These are phyloP conservation scores for Resseliella maxima DNA, from an alignment of 2,888 invertebrate genomes.

Conservation along the genomic window DNA sequence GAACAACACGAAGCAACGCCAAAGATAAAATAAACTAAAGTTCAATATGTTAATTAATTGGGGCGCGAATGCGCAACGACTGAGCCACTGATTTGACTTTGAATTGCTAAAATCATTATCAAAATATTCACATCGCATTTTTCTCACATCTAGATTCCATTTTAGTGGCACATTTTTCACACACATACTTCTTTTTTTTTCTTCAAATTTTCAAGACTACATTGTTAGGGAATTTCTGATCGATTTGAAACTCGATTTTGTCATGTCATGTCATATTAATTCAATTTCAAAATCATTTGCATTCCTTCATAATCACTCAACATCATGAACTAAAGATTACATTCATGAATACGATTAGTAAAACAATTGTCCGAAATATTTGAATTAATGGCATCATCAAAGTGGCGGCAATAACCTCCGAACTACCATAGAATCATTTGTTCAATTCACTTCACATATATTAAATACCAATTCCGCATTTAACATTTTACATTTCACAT, in stretches of 20 bases:
- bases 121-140: background rate
- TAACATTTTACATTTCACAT: no score
- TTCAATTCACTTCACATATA: background rate
- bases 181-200: background rate
- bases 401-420: background rate
- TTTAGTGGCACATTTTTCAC: background rate
- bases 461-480: background rate
- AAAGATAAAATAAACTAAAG: slow-evolving; percentile 21
- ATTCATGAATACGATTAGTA: background rate
- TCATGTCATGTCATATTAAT: slow-evolving; percentile 1
- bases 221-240: background rate
- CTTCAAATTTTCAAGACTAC: background rate
- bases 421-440: background rate
- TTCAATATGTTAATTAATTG: slow-evolving; percentile 53
- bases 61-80: background rate
- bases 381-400: background rate
- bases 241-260: background rate
- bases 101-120: background rate
- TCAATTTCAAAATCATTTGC: background rate
- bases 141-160: background rate
- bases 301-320: background rate
- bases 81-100: background rate
- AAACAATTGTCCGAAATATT: background rate
- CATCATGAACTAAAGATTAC: background rate
- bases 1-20: background rate